A percentile compares a stretch with the other conserved stretches of the same genome.
Conservation (phyloP, 2,113 vertebrate genomes). For the Notothenia coriiceps region DNA sequence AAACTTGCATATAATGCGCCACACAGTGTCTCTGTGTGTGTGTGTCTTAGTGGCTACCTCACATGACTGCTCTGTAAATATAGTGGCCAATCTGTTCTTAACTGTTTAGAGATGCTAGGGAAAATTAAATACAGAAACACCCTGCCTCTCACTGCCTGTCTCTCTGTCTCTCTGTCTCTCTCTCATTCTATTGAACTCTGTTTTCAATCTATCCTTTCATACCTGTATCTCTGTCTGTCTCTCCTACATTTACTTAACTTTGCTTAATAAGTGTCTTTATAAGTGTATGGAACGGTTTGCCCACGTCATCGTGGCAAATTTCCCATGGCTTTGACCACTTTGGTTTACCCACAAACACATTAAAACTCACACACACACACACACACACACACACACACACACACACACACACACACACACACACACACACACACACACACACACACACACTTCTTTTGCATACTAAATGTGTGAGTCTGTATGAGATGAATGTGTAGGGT, state of each 20-base stretch:
- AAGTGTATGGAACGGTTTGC: conserved; percentile 30
- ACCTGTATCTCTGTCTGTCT: not conserved
- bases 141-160: conserved; percentile 13
- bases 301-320: conserved; percentile 25
- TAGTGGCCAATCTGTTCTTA: conserved; percentile 63
- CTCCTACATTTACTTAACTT: conserved; percentile 25
- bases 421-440: conserved; percentile 23
- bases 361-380: conserved; percentile 5
- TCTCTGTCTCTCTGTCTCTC: not conserved
- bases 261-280: conserved; percentile 46
- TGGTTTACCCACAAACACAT: conserved; percentile 29
- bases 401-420: conserved; percentile 22
- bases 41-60: conserved; percentile 38
- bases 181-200: too few relatives aligned
- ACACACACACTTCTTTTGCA: not conserved
- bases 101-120: conserved; percentile 62
- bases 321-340: conserved; percentile 35
- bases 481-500: conserved; percentile 50
- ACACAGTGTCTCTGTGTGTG: conserved; percentile 53
- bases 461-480: conserved; percentile 31
- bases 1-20: conserved; percentile 56
- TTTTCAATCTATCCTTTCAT: too few relatives aligned
- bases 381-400: conserved; percentile 3
- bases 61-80: conserved; percentile 52
- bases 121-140: conserved; percentile 63